phyloP scores from a whole-genome alignment of 2,797 vertebrate genomes.

The Peromyscus nudipes region DNA sequence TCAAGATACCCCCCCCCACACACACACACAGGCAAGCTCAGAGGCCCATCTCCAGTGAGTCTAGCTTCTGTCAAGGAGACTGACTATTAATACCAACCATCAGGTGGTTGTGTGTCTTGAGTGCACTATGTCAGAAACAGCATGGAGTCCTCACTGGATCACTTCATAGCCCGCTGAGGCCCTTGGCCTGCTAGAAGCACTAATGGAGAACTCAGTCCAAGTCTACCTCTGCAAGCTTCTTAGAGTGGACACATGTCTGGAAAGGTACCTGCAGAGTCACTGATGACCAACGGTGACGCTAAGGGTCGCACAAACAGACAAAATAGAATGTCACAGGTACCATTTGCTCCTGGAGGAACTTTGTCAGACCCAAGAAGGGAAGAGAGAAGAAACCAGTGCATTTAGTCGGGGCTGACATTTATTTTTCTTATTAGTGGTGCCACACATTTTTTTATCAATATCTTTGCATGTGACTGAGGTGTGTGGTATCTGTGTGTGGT shows the following conservation, averaged over 20 bases:
- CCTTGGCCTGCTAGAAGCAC: fast-evolving
- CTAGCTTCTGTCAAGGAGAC: not conserved
- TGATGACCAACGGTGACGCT: not conserved
- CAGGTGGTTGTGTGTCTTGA: not conserved
- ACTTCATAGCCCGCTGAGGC: not conserved
- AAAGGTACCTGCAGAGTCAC: not conserved
- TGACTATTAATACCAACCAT: too few species aligned
- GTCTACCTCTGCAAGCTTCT: not conserved
- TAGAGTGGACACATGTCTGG: not conserved
- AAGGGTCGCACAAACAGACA: fast-evolving
- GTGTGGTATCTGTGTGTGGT: not conserved
- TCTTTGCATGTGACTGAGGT: not conserved
- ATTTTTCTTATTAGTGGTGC: not conserved
- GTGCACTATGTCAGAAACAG: not conserved
- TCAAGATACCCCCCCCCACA: too few species aligned
- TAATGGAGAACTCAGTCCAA: not conserved
- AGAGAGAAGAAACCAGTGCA: not conserved
- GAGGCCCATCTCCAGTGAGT: not conserved
- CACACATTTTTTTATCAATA: not conserved
- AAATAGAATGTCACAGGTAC: not conserved
- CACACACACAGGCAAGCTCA: not conserved
- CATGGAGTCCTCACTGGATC: not conserved
- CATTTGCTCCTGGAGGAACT: not conserved
- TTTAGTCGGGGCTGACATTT: not conserved
- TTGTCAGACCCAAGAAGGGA: not conserved